A percentile compares a stretch with the other conserved stretches of the same genome.
phyloP scores from a whole-genome alignment of 1,140 invertebrate species.

The Penaeus vannamei region DNA sequence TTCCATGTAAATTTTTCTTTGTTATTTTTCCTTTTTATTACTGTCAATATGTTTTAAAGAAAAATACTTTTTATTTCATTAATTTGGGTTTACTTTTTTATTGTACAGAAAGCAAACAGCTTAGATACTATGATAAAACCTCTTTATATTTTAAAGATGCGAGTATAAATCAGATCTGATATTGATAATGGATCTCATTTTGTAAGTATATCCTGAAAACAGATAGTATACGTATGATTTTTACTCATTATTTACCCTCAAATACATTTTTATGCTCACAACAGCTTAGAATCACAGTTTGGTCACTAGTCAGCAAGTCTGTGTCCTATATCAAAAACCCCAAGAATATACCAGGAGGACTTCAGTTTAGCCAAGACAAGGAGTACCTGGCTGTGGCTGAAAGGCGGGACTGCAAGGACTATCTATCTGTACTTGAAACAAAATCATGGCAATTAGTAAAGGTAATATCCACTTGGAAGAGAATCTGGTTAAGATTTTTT shows the following conservation, averaged over 20 bases:
- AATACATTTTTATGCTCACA: constrained; percentile 1
- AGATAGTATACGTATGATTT: not conserved
- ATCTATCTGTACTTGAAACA: constrained; percentile 73
- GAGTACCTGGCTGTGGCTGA: constrained; percentile 74
- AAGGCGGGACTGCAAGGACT: constrained; percentile 74
- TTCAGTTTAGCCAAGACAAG: constrained; percentile 72
- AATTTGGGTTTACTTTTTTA: too few relatives aligned
- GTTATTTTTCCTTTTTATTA: constrained; percentile 50
- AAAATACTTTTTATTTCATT: constrained; percentile 1
- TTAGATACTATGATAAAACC: too few relatives aligned
- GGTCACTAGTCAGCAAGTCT: constrained; percentile 74
- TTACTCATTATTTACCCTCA: not conserved
- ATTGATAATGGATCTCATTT: too few relatives aligned
- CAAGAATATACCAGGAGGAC: constrained; percentile 70
- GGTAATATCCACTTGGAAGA: constrained; percentile 64
- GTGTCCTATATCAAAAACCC: constrained; percentile 74
- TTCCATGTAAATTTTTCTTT: constrained; percentile 71
- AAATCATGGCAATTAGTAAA: constrained; percentile 73
- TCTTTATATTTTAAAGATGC: too few relatives aligned
- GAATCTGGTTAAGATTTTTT: not conserved
- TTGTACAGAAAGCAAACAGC: too few relatives aligned
- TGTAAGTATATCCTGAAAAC: too few relatives aligned
- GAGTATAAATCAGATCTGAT: too few relatives aligned
- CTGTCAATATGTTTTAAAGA: constrained; percentile 18
- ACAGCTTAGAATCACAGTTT: constrained; percentile 73